Base-by-base conservation (phyloP, 2,888 invertebrate species). In the Metacarcinus magister region DNA sequence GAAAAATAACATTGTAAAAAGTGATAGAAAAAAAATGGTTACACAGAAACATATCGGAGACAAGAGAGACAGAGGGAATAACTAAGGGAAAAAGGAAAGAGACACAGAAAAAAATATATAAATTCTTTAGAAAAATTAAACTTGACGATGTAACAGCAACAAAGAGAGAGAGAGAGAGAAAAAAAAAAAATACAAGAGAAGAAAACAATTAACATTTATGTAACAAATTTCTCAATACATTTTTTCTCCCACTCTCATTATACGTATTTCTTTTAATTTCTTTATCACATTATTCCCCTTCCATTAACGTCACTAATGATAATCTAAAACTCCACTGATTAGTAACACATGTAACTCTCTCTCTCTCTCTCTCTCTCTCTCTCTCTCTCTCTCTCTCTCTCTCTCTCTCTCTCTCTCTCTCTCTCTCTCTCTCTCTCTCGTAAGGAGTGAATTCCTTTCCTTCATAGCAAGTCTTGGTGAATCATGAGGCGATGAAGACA, bases 381-480 rank as follows among this genome's bases (percentile, higher is more conserved):
- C 67, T 67, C 67, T 67, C 67, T 67, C 67, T 67, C 67, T 67
- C 67, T 67, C 67, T 67, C 67, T 67, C 67, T 67, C 67, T 67
- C 67, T 67, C 82, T 82, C 82, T 82, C 82, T 82, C 82, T 82
- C 82, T 82, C 82, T 82, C 82, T 82, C 82, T 82, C 82, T 82
- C 82, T 82, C 82, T 82, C 82, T 82, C 82, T 82, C 82, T 82
- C 82, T 82, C 82, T 82, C 82, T 82, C 82, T 82, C 82, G 28
- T 23, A 67, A 67, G 5, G 19, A 67, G 67, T 3, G 19, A 67
- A 54, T 54, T 54, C 54, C 10, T 54, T 10, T 54, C 10, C 54
- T 54, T n/a, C 54, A 54, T 16, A 54, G 54, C 16, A 16, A 54
- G 54, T 54, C 54, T 54, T 0, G 16, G 54, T 7, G 54, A 54